Percentiles rank a stretch among this genome's conserved stretches.
phyloP scores from a whole-genome alignment of 2,797 vertebrate species.

The Arrhamphus sclerolepis region DNA sequence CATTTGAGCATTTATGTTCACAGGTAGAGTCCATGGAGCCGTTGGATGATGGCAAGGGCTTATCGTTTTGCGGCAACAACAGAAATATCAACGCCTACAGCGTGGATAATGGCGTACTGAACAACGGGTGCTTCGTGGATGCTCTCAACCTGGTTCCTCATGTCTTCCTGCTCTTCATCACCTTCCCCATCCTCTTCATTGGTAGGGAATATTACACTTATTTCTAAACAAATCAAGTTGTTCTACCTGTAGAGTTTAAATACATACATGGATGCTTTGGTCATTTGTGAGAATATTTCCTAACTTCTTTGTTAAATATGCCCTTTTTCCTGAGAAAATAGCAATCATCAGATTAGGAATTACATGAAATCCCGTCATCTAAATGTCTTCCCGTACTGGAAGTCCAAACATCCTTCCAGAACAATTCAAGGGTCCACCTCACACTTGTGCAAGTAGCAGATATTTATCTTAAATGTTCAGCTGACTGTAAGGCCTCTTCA shows the following conservation, averaged over 20 bases:
- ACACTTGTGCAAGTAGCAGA: no score
- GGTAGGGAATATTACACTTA: slow-evolving; percentile 77
- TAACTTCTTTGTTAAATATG: no score
- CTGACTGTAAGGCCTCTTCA: no score
- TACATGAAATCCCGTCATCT: no score
- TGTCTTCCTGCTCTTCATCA: slow-evolving; percentile 97
- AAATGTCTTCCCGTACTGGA: no score
- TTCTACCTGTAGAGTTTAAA: background rate
- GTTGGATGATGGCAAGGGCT: slow-evolving; percentile 77
- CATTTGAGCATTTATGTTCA: background rate
- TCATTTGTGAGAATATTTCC: no score
- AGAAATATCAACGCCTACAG: slow-evolving; percentile 81
- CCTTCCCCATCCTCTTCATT: slow-evolving; percentile 98
- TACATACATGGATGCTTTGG: no score
- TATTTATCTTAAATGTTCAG: no score
- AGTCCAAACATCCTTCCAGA: no score
- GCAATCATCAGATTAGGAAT: no score
- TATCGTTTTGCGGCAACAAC: slow-evolving; percentile 91
- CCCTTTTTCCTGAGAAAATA: no score
- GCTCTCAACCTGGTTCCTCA: slow-evolving; percentile 97
- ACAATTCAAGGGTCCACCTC: no score
- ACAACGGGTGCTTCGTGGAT: slow-evolving; percentile 96
- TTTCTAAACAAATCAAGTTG: background rate
- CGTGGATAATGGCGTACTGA: slow-evolving; percentile 84
- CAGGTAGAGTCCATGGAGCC: slow-evolving; percentile 45